Conservation (phyloP, 2,797 vertebrate species). For the Tachyglossus aculeatus region DNA sequence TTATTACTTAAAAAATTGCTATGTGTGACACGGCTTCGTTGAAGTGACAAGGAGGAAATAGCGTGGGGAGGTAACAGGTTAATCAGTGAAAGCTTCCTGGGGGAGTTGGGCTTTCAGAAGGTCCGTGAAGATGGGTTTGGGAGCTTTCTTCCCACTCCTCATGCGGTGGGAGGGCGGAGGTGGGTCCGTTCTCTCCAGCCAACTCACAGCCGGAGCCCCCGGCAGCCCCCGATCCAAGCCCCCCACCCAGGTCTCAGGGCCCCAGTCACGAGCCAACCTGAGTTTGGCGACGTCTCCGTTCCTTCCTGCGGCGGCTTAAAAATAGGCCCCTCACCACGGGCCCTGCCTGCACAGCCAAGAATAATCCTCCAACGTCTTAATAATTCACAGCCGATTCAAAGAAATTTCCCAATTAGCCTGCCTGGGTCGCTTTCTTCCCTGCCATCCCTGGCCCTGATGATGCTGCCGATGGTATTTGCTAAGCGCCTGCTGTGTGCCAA, state of each 20-base stretch:
- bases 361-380: conserved; percentile 39
- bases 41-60: no score
- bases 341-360: conserved; percentile 20
- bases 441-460: no score
- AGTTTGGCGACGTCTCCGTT: not conserved
- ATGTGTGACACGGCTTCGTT: no score
- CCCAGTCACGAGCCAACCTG: not conserved
- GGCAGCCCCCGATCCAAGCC: not conserved
- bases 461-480: no score
- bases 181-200: not conserved
- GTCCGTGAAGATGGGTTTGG: no score
- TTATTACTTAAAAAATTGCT: no score
- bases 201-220: not conserved
- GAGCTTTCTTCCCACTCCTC: no score
- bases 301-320: conserved; percentile 31
- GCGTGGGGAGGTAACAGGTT: no score
- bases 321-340: conserved; percentile 19
- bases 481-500: no score
- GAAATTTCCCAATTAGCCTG: conserved; percentile 8
- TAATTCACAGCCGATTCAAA: conserved; percentile 42
- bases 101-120: no score
- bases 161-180: no score
- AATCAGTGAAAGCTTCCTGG: no score
- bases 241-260: not conserved
- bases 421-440: not conserved